phyloP scores from a whole-genome alignment of 1,140 invertebrate species.

The Dendroctonus ponderosae region DNA sequence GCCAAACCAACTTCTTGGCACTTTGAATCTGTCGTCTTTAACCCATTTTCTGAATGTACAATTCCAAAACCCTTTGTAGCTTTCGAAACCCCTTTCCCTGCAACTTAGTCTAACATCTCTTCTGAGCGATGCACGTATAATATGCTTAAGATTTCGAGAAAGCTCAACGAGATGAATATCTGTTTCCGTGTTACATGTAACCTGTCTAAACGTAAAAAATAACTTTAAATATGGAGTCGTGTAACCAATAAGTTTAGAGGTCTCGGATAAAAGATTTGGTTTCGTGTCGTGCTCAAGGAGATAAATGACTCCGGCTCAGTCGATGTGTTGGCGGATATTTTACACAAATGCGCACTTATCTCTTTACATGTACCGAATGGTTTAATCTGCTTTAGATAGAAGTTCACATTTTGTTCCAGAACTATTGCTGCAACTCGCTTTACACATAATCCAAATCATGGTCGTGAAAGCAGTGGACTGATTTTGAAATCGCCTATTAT shows the following conservation, averaged over 20 bases:
- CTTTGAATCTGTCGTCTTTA: not conserved
- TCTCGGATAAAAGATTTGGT: conserved; percentile 36
- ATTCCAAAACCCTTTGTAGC: not conserved
- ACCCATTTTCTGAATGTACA: not conserved
- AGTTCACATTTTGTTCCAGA: conserved; percentile 3
- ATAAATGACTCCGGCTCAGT: conserved; percentile 34
- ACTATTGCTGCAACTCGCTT: no score
- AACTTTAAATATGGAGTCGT: conserved; percentile 31
- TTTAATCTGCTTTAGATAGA: conserved; percentile 28
- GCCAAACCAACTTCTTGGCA: no score
- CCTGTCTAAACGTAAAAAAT: conserved; percentile 30
- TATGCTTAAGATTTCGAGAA: conserved; percentile 7
- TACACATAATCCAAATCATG: no score
- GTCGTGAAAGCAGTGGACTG: no score
- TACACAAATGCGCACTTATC: conserved; percentile 37
- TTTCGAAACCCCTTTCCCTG: no score
- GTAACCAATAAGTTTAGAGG: conserved; percentile 33
- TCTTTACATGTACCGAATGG: conserved; percentile 28
- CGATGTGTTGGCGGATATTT: conserved; percentile 38
- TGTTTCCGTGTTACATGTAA: conserved; percentile 30
- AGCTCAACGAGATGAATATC: conserved; percentile 10
- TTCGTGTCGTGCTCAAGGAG: conserved; percentile 36
- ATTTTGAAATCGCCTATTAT: no score
- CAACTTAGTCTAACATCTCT: no score
- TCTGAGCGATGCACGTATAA: not conserved